Percentiles rank a stretch among this genome's conserved stretches.
Evolutionary conservation across 2,888 invertebrate genomes (phyloP).

Genomic region (Lithodes maja): DNA sequence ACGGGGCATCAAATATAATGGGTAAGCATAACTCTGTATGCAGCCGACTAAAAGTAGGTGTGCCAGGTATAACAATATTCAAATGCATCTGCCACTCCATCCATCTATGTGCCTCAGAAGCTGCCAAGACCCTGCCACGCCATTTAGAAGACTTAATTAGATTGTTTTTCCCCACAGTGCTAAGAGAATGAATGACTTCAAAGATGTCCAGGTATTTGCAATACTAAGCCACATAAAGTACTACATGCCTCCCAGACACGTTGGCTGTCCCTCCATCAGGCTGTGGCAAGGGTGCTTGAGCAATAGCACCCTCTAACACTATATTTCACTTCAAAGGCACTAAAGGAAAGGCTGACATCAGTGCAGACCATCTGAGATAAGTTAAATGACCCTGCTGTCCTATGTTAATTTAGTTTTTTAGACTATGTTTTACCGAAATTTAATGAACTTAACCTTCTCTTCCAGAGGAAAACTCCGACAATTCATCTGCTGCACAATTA

Average conservation of each 20-base stretch:
- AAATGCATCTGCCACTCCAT: conserved; percentile 6
- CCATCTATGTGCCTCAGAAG: conserved; percentile 9
- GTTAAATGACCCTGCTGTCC: neutral
- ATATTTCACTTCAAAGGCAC: neutral
- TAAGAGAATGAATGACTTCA: conserved; percentile 1
- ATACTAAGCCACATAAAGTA: neutral
- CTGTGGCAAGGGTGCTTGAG: conserved; percentile 24
- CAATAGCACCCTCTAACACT: conserved; percentile 14
- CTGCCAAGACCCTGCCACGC: conserved; percentile 1
- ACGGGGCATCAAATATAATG: conserved; percentile 22
- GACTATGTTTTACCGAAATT: conserved; percentile 12
- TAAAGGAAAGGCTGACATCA: neutral
- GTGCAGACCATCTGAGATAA: conserved; percentile 1
- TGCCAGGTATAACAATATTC: conserved; percentile 19
- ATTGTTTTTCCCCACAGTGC: neutral
- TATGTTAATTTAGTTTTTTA: neutral
- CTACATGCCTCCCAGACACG: conserved; percentile 5
- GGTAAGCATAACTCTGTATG: neutral
- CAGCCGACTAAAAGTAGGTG: neutral
- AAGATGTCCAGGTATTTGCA: conserved; percentile 14
- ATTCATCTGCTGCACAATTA: neutral
- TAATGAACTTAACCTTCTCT: neutral
- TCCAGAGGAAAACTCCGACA: conserved; percentile 20
- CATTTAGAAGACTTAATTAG: conserved; percentile 15
- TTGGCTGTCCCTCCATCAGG: conserved; percentile 4